phyloP scores from a whole-genome alignment of 2,113 vertebrate genomes.

The Benitochromis conjunctus region DNA sequence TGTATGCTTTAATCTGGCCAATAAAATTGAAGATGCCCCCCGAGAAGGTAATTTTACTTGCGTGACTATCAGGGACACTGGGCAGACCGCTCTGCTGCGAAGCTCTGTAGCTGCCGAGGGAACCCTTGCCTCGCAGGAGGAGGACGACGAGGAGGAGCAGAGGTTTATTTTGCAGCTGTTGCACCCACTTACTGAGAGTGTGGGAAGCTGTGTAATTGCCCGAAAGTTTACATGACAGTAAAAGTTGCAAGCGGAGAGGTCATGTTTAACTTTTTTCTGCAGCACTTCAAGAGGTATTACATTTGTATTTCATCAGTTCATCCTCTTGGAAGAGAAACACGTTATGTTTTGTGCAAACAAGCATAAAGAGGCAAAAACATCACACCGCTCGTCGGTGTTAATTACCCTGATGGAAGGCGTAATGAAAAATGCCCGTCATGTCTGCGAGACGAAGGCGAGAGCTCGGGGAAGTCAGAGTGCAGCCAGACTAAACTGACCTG shows the following conservation, averaged over 20 bases:
- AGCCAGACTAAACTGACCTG: background rate
- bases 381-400: background rate
- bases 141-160: background rate
- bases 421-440: conserved; percentile 12
- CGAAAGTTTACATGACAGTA: conserved; percentile 9
- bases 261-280: background rate
- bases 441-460: background rate
- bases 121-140: background rate
- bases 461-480: background rate
- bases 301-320: conserved; percentile 37
- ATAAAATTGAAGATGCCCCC: background rate
- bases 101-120: background rate
- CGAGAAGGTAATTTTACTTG: background rate
- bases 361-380: background rate
- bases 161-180: conserved; percentile 8
- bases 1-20: background rate
- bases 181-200: background rate
- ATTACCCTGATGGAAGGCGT: conserved; percentile 18
- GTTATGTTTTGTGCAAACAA: conserved; percentile 12
- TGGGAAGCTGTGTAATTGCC: conserved; percentile 1
- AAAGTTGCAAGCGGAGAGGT: background rate
- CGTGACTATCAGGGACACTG: background rate
- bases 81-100: background rate
- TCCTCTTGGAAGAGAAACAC: background rate
- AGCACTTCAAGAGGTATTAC: background rate